Conservation (phyloP, 2,888 invertebrate genomes). For the Sphinx pinastri region DNA sequence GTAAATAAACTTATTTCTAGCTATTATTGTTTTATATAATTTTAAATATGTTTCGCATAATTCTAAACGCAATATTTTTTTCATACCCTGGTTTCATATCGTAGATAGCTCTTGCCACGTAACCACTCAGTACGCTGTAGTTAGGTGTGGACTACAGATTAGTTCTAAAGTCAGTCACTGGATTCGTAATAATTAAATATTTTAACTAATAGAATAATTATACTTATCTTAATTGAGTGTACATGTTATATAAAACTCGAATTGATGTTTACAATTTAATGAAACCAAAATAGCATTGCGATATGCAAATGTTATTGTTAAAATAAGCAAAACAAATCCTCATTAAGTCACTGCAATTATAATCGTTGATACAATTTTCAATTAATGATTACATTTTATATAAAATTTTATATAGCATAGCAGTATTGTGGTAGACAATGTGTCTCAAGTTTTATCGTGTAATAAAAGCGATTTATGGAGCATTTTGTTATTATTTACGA, state of each 20-base stretch:
- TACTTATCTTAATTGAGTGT: no score
- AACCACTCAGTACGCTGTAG: no score
- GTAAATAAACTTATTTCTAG: no score
- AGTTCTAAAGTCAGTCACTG: no score
- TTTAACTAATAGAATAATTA: background rate
- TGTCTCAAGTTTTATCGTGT: background rate
- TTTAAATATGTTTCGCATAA: no score
- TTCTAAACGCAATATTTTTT: no score
- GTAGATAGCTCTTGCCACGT: no score
- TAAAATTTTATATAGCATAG: background rate
- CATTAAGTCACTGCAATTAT: conserved; percentile 5
- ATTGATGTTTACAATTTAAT: background rate
- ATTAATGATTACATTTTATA: background rate
- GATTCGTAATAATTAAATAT: background rate
- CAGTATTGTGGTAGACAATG: conserved; percentile 5
- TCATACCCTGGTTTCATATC: no score
- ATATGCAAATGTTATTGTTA: conserved; percentile 12
- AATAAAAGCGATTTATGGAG: background rate
- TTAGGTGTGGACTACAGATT: no score
- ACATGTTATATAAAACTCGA: background rate
- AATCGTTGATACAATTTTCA: background rate
- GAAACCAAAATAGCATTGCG: background rate
- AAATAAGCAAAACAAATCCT: conserved; percentile 13
- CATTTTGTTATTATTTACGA: background rate
- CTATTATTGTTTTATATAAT: background rate